Evolutionary conservation across 2,797 vertebrate genomes (phyloP).

Genomic region (Dicrostonyx torquatus): DNA sequence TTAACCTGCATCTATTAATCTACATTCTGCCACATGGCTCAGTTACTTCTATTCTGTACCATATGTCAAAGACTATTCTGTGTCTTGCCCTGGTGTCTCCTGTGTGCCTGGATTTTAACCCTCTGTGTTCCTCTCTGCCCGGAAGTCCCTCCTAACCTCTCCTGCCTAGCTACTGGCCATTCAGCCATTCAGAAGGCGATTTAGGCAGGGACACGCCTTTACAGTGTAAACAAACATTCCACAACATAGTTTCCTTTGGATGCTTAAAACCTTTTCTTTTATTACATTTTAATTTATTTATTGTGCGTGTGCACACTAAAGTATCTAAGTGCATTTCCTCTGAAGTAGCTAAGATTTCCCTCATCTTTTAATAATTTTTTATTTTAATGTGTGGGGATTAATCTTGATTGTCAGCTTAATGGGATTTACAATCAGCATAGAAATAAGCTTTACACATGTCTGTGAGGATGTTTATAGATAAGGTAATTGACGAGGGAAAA

Average conservation of each 20-base stretch:
- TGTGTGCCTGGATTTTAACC: neutral
- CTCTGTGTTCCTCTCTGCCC: neutral
- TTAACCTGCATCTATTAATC: neutral
- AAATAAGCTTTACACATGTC: neutral
- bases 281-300: constrained; percentile 8
- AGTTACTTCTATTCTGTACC: neutral
- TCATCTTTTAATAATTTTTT: neutral
- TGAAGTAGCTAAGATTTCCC: neutral
- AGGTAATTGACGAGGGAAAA: neutral
- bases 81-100: neutral
- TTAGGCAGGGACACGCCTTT: neutral
- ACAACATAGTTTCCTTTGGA: neutral
- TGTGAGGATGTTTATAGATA: neutral
- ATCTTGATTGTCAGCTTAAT: neutral
- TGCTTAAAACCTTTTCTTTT: neutral
- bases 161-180: neutral
- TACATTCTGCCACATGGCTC: neutral
- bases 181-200: neutral
- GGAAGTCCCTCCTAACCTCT: neutral
- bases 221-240: neutral
- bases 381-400: constrained; percentile 32
- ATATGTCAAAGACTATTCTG: neutral
- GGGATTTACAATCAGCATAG: neutral
- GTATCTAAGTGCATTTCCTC: constrained; percentile 3
- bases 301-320: neutral